Evolutionary conservation across 2,113 vertebrate genomes (phyloP).

Genomic region (Phalacrocorax carbo): DNA sequence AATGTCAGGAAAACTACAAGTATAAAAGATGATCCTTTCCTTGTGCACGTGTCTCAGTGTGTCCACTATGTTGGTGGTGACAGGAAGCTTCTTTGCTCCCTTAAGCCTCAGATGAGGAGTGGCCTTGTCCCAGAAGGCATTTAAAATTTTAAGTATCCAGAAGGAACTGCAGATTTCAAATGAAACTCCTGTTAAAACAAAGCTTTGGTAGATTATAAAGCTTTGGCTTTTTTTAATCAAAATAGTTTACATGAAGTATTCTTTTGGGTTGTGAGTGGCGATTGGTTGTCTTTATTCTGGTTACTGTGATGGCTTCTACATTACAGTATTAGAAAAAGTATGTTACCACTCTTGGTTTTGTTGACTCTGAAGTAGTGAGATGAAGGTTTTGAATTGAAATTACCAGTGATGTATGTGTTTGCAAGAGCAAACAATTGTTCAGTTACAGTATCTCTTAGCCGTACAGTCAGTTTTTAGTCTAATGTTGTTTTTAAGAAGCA

Average conservation of each 20-base stretch:
- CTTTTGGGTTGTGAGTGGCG: neutral
- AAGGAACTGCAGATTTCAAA: neutral
- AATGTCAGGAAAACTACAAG: neutral
- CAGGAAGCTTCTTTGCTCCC: neutral
- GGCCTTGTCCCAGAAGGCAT: neutral
- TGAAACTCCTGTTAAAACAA: neutral
- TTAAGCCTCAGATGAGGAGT: neutral
- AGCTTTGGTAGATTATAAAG: neutral
- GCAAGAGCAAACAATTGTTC: neutral
- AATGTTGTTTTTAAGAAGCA: neutral
- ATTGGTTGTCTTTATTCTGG: neutral
- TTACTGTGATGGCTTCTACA: neutral
- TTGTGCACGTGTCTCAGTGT: fast-evolving
- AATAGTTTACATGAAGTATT: neutral
- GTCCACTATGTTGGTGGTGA: neutral
- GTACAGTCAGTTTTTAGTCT: neutral
- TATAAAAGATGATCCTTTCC: neutral
- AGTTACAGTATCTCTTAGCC: neutral
- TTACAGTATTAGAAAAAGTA: neutral
- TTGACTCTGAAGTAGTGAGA: neutral
- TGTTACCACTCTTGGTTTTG: neutral
- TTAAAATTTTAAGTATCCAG: neutral
- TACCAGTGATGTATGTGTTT: neutral
- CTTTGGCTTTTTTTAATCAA: neutral
- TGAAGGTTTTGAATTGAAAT: neutral